Base-by-base conservation (phyloP, 1,140 invertebrate genomes). In the Heliothis subflexa region DNA sequence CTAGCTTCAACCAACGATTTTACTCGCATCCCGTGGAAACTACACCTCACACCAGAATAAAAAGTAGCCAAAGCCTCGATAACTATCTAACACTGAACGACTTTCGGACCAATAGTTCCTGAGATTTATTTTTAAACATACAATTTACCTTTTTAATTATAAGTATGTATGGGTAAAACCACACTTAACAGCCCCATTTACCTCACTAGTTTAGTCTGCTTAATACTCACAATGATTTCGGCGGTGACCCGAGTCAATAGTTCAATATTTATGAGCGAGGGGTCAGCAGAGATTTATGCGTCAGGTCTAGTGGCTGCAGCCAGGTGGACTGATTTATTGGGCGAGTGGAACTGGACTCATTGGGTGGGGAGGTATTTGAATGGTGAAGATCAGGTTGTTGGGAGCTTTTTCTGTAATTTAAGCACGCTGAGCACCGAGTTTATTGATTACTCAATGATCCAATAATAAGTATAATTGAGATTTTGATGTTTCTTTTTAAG, bases 211-310 rank as follows among this genome's bases (percentile, higher is more conserved):
- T 33, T 40, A 0, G n/a, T 11, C n/a, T 47, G 18, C 40, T 66
- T 66, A 66, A 66, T 21, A n/a, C 62, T 40, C 62, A 47, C 62
- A 18, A 49, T 66, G 7, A 66, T 66, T 66, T 47, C 62, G 59
- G 13, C 28, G 62, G 83, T 86, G 78, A 85, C 84, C 85, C 84
- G 21, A 64, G 59, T 91, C 89, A 89, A 91, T 91, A 91, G 88
- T 89, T 89, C 89, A 89, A 91, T 91, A 91, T 91, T 89, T 89
- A 89, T 86, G 89, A 91, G 88, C 81, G 81, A 57, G 80, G 82
- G 85, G 84, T 85, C 82, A 80, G 45, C 78, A 59, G 71, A 89
- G 88, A 91, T 91, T 89, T 91, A 91, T 91, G 85, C 81, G 83
- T 81, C 82, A 82, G 83, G 89, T 89, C 88, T 90, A 91, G 88